A percentile compares a stretch with the other conserved stretches of the same genome.
These are phyloP conservation scores for Misgurnus anguillicaudatus DNA, from an alignment of 2,113 vertebrate species.

Conservation along the genomic window DNA sequence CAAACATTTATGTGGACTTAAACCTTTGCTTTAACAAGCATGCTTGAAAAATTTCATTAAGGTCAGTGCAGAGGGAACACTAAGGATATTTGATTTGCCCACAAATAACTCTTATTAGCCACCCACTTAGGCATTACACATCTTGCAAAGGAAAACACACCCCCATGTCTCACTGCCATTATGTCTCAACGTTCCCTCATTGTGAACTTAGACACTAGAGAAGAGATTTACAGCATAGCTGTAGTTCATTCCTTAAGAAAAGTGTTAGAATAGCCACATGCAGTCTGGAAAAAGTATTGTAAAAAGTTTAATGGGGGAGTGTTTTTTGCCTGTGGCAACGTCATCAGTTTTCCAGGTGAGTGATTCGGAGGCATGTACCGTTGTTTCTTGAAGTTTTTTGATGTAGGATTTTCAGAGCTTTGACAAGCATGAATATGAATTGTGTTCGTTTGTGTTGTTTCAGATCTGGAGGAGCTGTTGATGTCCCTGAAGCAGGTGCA, in stretches of 20 bases:
- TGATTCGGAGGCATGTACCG: slow-evolving; percentile 39
- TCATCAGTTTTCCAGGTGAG: slow-evolving; percentile 16
- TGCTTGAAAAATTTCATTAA: background rate
- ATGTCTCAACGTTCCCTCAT: background rate
- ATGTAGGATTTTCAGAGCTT: background rate
- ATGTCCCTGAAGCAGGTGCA: slow-evolving; percentile 94
- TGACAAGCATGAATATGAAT: background rate
- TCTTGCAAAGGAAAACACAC: slow-evolving; percentile 39
- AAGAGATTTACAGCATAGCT: slow-evolving; percentile 13
- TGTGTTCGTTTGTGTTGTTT: background rate
- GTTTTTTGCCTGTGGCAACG: slow-evolving; percentile 12
- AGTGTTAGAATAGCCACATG: slow-evolving; percentile 8
- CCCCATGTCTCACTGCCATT: slow-evolving; percentile 5
- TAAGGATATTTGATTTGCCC: background rate
- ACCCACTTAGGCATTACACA: slow-evolving; percentile 22
- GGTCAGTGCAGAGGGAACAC: background rate
- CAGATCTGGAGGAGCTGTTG: slow-evolving; percentile 94
- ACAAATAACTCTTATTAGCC: slow-evolving; percentile 29
- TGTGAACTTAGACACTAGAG: slow-evolving; percentile 4
- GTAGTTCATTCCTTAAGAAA: background rate
- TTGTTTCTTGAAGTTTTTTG: slow-evolving; percentile 15
- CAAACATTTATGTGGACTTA: background rate
- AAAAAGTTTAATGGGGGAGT: slow-evolving; percentile 11
- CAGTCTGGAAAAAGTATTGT: background rate
- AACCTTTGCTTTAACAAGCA: background rate